These are phyloP conservation scores for Rhaphigaster nebulosa DNA, from an alignment of 2,888 invertebrate species.

Conservation along the genomic window DNA sequence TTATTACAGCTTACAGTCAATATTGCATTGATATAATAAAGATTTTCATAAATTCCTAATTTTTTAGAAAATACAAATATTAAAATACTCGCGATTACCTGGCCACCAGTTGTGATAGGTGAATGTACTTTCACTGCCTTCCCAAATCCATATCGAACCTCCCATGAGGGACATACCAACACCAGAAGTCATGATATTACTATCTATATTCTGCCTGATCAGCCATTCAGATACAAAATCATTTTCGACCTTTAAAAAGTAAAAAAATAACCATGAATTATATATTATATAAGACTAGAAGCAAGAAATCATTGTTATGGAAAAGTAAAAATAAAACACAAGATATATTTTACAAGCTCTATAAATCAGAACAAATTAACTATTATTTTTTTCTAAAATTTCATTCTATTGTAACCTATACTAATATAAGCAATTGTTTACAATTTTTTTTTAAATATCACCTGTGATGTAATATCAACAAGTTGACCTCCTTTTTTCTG, in stretches of 20 bases:
- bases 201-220: slow-evolving; percentile 68
- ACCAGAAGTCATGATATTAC: slow-evolving; percentile 71
- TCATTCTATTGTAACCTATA: background rate
- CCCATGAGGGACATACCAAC: slow-evolving; percentile 69
- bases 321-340: too few relatives aligned
- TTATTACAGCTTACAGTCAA: too few relatives aligned
- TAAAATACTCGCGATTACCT: slow-evolving; percentile 66
- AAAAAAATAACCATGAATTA: background rate
- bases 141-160: slow-evolving; percentile 71
- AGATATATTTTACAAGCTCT: background rate
- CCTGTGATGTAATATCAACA: slow-evolving; percentile 70
- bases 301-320: too few relatives aligned
- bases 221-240: slow-evolving; percentile 73
- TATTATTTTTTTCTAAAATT: background rate
- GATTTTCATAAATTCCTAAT: too few relatives aligned
- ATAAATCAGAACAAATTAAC: background rate
- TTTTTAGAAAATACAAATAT: background rate
- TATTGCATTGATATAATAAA: too few relatives aligned
- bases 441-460: slow-evolving; percentile 56
- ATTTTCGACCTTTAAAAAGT: slow-evolving; percentile 70
- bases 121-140: slow-evolving; percentile 68
- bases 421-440: background rate
- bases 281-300: background rate
- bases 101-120: slow-evolving; percentile 72
- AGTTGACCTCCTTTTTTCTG: slow-evolving; percentile 69